Percentiles rank a stretch among this genome's conserved stretches.
phyloP scores from a whole-genome alignment of 1,140 invertebrate species.

The Agrypnia vestita region DNA sequence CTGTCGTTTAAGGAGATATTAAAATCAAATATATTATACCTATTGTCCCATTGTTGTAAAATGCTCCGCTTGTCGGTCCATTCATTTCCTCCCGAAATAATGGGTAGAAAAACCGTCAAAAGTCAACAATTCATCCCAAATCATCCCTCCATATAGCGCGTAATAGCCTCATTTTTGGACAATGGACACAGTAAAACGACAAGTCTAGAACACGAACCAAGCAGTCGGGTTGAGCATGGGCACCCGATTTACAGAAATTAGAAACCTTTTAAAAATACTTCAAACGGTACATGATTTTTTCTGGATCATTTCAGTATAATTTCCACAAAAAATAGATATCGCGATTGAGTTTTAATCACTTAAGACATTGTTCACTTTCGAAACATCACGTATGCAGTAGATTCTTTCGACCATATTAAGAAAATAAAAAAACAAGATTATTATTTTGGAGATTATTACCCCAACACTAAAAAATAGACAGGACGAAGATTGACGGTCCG shows the following conservation, averaged over 20 bases:
- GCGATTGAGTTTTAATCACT: too few species aligned
- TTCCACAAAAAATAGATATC: too few species aligned
- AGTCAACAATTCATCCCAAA: conserved; percentile 59
- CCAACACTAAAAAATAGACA: too few species aligned
- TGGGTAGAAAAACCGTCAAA: conserved; percentile 43
- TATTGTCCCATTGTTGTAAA: conserved; percentile 48
- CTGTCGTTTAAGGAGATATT: conserved; percentile 53
- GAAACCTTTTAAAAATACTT: neutral
- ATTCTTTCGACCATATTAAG: too few species aligned
- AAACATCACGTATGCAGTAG: too few species aligned
- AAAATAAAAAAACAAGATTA: too few species aligned
- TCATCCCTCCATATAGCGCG: conserved; percentile 51
- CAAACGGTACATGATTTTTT: too few species aligned
- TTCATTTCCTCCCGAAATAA: conserved; percentile 44
- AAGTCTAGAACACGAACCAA: conserved; percentile 25
- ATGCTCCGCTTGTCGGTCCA: conserved; percentile 38
- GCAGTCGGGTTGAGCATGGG: neutral
- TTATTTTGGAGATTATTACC: too few species aligned
- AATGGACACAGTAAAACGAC: conserved; percentile 57
- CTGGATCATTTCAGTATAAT: too few species aligned
- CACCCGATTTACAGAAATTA: neutral
- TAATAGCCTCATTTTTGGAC: conserved; percentile 58
- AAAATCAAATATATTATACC: conserved; percentile 55
- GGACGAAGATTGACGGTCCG: too few species aligned
- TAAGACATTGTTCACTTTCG: too few species aligned